Percentiles rank a stretch among this genome's conserved stretches.
These are phyloP conservation scores for Drosophila gaucha DNA, from an alignment of 2,888 invertebrate species.

Conservation along the genomic window DNA sequence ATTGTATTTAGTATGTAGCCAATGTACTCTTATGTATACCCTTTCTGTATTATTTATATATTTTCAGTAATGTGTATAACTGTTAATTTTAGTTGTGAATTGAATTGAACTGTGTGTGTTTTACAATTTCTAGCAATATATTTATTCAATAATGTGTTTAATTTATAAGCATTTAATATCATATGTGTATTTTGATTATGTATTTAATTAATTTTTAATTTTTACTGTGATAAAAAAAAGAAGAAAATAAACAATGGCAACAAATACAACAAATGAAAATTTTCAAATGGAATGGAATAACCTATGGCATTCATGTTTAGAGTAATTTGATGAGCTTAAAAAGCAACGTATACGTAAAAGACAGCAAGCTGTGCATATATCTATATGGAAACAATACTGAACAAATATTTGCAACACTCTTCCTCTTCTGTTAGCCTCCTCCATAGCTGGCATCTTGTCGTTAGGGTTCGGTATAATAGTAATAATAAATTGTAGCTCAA, in stretches of 20 bases:
- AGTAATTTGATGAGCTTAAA: constrained; percentile 13
- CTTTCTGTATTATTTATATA: constrained; percentile 38
- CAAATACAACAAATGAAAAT: constrained; percentile 33
- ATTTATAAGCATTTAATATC: constrained; percentile 65
- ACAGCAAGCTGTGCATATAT: constrained; percentile 15
- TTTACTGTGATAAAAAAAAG: constrained; percentile 82
- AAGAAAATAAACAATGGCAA: constrained; percentile 61
- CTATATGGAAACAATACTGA: constrained; percentile 1
- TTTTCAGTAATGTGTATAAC: constrained; percentile 42
- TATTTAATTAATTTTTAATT: constrained; percentile 76
- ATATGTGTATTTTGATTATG: constrained; percentile 70
- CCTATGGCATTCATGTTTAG: constrained; percentile 6
- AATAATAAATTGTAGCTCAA: constrained; percentile 12
- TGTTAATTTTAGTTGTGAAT: constrained; percentile 55
- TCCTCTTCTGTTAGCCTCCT: constrained; percentile 29
- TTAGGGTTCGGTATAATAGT: background rate
- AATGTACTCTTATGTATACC: constrained; percentile 17
- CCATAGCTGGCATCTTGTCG: background rate
- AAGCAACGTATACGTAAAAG: constrained; percentile 28
- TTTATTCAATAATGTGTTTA: constrained; percentile 49
- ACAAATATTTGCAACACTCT: background rate
- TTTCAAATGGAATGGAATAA: constrained; percentile 11
- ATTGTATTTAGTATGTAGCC: constrained; percentile 20
- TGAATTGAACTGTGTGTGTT: constrained; percentile 47
- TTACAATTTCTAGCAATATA: constrained; percentile 46